Evolutionary conservation across 2,113 vertebrate species (phyloP), one percentile per base, ranked within the genome.

Genomic region (Chascanopsetta lugubris): DNA sequence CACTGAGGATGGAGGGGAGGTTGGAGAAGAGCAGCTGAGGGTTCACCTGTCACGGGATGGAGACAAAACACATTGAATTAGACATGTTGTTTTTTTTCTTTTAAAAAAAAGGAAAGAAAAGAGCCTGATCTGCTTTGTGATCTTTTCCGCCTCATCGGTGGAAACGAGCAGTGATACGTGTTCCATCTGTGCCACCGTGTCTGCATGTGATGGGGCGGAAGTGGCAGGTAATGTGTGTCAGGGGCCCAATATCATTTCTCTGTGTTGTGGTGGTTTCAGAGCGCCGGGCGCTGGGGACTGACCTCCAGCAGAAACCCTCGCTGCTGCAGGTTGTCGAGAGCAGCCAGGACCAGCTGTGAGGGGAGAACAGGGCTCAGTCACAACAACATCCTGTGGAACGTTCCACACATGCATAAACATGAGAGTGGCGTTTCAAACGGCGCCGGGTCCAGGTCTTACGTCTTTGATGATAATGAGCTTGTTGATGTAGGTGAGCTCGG

Each of bases 401-500:
- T 24, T 30, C 48, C 49, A 45, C 53, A 53, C 3, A 36, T 1
- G 26, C 12, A 1, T 26, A 22, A 18, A 4, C n/a, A n/a, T n/a
- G n/a, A n/a, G n/a, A n/a, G n/a, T n/a, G n/a, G n/a, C n/a, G n/a
- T n/a, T n/a, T 60, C 25, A 40, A 76, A 43, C 45, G 11, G 7
- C n/a, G 3, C 15, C n/a, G n/a, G 34, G 18, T 42, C 12, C 8
- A 66, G 17, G 27, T 48, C 80, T 85, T 83, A 95, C 94, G 0
- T 94, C 89, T 1, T 72, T 93, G 69, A 94, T 85, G 80, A 94
- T 80, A 47, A 87, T 89, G 1, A 96, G 91, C 75, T 93, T 94
- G 62, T 85, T 91, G 57, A 94, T 87, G 61, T 94, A 95, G 68
- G 29, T 81, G 32, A 94, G 84, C 56, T 96, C 94, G 0, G 94